Conservation (phyloP, 2,888 invertebrate species). For the Phaedon cochleariae region DNA sequence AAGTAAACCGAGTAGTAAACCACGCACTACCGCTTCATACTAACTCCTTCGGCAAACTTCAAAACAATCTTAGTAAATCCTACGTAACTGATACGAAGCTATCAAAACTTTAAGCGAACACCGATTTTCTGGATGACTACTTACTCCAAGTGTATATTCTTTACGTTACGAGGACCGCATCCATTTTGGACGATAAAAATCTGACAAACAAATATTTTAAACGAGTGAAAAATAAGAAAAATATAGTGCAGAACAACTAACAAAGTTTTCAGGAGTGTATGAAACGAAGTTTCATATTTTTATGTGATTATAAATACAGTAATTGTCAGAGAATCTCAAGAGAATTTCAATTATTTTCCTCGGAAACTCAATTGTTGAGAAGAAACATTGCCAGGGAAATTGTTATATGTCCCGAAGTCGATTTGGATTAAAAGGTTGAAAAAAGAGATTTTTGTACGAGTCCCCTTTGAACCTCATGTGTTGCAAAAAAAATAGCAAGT, state of each 20-base stretch:
- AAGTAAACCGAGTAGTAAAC: background rate
- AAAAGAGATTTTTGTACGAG: too few species aligned
- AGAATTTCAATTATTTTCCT: too few species aligned
- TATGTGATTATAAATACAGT: background rate
- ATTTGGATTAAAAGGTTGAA: too few species aligned
- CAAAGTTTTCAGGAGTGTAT: background rate
- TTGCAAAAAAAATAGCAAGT: too few species aligned
- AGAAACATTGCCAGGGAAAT: too few species aligned
- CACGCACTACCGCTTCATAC: background rate
- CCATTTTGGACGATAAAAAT: background rate
- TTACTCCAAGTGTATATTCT: background rate
- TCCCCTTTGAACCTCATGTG: too few species aligned
- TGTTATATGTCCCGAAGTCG: too few species aligned
- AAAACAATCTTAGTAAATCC: background rate
- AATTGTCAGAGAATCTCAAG: background rate
- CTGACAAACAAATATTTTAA: background rate
- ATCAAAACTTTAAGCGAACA: background rate
- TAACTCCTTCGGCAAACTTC: background rate
- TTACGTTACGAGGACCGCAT: too few species aligned
- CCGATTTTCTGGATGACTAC: background rate
- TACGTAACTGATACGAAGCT: background rate
- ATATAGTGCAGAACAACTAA: background rate
- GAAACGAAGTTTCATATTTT: background rate
- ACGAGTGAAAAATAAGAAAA: background rate
- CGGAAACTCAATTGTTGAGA: too few species aligned